Evolutionary conservation across 2,113 vertebrate species (phyloP), one percentile per base, ranked within the genome.

Genomic region (Pongo abelii): DNA sequence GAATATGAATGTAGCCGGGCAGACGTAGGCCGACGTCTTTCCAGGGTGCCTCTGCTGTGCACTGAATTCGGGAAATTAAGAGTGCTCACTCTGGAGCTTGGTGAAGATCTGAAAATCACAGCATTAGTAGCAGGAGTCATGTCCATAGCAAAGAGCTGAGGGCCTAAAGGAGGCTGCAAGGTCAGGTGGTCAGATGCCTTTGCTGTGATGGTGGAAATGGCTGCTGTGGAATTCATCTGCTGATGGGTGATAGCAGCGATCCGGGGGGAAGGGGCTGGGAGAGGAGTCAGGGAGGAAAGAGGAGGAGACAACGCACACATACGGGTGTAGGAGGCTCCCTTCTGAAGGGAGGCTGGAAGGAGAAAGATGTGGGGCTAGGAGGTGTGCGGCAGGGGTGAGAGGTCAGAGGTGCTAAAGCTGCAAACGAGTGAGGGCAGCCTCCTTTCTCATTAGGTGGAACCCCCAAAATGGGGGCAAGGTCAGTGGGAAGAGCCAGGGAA

Each of bases 281-380:
- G 32, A 0, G 48, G 64, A 74, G 94, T 97, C 0, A 96, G 93
- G 22, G 98, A 98, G 0, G 97, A 97, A n/a, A 95, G 95, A 88
- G 98, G 94, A 20, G 46, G 13, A 16, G 80, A 4, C 5, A 10
- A 80, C 48, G n/a, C 8, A 74, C 5, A 67, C 46, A 75, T 18
- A 64, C 16, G 27, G 98, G 0, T 7, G 75, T 17, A 0, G 8
- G n/a, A 8, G 77, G 50, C 13, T 52, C 25, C 27, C 93, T 0
- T 0, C 57, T 91, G 12, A 99, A 99, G 57, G 99, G 96, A 1
- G 99, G 98, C 84, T 99, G 99, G 97, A 99, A 99, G 48, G 93
- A 96, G 46, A 98, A 13, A 59, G 96, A 35, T 16, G 96, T 5
- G 27, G 27, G 17, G 23, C 89, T 32, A 20, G 96, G 25, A 35